A percentile compares a stretch with the other conserved stretches of the same genome.
These are phyloP conservation scores for Pseudorasbora parva DNA, from an alignment of 2,113 vertebrate genomes.

Conservation along the genomic window DNA sequence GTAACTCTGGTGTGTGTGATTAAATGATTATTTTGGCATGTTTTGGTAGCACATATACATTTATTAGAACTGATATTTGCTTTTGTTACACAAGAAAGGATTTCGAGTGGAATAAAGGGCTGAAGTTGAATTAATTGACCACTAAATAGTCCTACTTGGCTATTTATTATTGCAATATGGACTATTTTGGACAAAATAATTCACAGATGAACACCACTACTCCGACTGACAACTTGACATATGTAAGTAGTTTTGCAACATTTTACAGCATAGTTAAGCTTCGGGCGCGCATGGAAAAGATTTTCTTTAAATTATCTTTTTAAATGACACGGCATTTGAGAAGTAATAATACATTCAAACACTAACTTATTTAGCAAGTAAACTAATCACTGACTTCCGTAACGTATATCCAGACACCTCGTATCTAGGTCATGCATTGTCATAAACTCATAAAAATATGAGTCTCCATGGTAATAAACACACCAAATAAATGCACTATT, in stretches of 20 bases:
- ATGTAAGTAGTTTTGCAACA: constrained; percentile 58
- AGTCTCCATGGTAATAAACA: neutral
- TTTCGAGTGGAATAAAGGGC: neutral
- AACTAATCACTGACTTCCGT: neutral
- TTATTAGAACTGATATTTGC: neutral
- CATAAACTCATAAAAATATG: neutral
- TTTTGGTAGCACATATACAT: neutral
- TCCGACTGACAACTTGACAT: constrained; percentile 63
- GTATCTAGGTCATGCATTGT: constrained; percentile 3
- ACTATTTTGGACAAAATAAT: constrained; percentile 32
- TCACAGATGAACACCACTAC: constrained; percentile 57
- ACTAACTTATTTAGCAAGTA: no score
- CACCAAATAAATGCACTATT: neutral
- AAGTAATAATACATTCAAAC: no score
- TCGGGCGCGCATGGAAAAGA: neutral
- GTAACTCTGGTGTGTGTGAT: neutral
- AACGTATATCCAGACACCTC: neutral
- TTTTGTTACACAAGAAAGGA: neutral
- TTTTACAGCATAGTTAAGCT: neutral
- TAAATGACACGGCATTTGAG: neutral
- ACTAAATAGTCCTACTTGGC: neutral
- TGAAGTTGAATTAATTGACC: neutral
- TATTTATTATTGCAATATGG: constrained; percentile 27
- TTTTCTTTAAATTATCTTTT: neutral
- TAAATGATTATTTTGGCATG: no score